Evolutionary conservation across 2,113 vertebrate genomes (phyloP).

Genomic region (Lepidothrix coronata): DNA sequence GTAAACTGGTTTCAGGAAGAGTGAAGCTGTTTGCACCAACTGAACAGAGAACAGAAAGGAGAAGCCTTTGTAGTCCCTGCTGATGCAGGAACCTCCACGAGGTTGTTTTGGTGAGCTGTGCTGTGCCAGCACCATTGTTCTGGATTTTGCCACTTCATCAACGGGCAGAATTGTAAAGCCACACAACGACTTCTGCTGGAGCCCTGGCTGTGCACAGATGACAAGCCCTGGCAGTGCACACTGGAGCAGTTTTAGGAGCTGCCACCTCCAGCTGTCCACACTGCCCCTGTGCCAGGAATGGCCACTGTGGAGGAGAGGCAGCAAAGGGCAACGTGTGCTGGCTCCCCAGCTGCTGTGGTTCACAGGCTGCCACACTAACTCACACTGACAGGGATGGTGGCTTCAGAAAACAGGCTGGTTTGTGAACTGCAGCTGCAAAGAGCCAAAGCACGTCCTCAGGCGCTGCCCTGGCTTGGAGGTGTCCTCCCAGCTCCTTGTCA

Average conservation of each 20-base stretch:
- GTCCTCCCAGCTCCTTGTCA: neutral
- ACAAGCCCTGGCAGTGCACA: neutral
- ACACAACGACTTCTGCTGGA: neutral
- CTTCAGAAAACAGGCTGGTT: neutral
- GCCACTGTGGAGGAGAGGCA: neutral
- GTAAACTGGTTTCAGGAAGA: neutral
- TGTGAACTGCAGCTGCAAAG: neutral
- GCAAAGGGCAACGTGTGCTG: neutral
- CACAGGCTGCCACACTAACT: neutral
- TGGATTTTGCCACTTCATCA: neutral
- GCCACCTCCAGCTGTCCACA: constrained; percentile 16
- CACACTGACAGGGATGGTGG: neutral
- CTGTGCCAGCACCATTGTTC: neutral
- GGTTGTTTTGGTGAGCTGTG: neutral
- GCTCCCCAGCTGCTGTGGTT: neutral
- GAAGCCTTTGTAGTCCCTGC: neutral
- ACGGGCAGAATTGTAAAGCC: neutral
- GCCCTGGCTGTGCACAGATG: neutral
- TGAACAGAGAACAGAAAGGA: neutral
- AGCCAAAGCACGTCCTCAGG: neutral
- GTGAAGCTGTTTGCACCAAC: neutral
- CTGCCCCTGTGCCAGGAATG: constrained; percentile 1
- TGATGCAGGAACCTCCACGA: neutral
- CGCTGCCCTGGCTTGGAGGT: neutral
- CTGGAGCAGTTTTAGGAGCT: neutral